These are phyloP conservation scores for Artemisiospiza belli DNA, from an alignment of 2,113 vertebrate species.

Conservation along the genomic window DNA sequence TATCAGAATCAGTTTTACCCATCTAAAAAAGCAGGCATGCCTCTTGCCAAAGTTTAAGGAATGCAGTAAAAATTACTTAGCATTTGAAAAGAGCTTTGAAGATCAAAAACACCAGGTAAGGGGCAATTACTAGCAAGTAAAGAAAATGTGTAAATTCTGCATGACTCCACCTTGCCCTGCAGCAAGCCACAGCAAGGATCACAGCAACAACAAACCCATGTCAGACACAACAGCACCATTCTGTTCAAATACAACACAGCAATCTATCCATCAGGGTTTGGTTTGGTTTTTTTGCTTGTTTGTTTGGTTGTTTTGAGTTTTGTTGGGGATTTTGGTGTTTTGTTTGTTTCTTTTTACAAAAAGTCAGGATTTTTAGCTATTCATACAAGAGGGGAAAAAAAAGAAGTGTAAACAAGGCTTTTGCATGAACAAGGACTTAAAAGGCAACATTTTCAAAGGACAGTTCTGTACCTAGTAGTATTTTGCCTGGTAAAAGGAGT, in stretches of 20 bases:
- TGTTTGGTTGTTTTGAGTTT: background rate
- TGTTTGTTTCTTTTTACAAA: background rate
- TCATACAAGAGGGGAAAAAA: background rate
- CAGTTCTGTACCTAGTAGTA: background rate
- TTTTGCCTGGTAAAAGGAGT: background rate
- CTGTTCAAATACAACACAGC: background rate
- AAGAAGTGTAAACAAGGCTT: background rate
- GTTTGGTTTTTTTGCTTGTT: background rate
- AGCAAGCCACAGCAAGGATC: background rate
- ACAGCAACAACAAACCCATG: background rate
- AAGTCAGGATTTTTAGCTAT: background rate
- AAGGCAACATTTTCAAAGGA: background rate
- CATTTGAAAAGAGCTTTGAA: constrained; percentile 56
- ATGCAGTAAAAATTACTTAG: constrained; percentile 28
- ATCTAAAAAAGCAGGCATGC: background rate
- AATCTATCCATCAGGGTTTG: background rate
- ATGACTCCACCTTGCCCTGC: background rate
- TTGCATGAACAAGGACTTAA: background rate
- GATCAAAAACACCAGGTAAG: background rate
- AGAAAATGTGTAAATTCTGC: background rate
- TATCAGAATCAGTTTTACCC: background rate
- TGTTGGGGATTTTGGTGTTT: background rate
- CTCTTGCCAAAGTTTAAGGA: background rate
- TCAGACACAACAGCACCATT: background rate
- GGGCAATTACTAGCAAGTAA: constrained; percentile 13